Base-by-base conservation (phyloP, 2,113 vertebrate genomes). In the Toxotes chatareus region DNA sequence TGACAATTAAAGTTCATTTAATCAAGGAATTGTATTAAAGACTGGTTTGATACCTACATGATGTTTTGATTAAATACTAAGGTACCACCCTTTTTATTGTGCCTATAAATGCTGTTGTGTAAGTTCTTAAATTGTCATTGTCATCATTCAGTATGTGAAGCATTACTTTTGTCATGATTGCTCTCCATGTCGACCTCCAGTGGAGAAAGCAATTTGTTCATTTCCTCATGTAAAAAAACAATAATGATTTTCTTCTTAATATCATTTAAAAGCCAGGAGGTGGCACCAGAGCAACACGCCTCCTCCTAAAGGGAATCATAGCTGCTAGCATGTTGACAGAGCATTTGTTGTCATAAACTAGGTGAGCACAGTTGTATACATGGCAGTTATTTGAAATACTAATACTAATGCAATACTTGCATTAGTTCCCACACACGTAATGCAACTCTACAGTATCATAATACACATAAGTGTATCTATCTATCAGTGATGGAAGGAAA, bases 231-330 rank as follows among this genome's bases (percentile, higher is more conserved):
- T 8, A 34, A 70, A 78, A 31, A 34, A 1, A 59, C 19, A 46
- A 5, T 14, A 46, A 7, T n/a, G 17, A 51, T 71, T 10, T 4
- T 21, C 10, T n/a, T 1, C 1, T 60, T 5, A 57, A 27, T 75
- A 38, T 59, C 14, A 34, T 27, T 7, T 62, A 13, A 13, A 3
- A 57, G 36, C 87, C 93, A 90, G 69, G 1, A 91, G 92, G 86
- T 85, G 86, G 87, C 46, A 71, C 66, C 76, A 92, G 70, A 90
- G 80, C 7, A 4, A 40, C 72, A 69, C 47, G 4, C 11, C 49
- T 80, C 32, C 0, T 13, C 12, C 12, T 72, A 82, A 87, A 81
- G 53, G 34, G 51, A 57, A 57, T 38, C 7, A 12, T 19, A 32
- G 51, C 16, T 59, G 66, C 27, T 38, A 13, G 19, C 51, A 56